Evolutionary conservation across 2,888 invertebrate genomes (phyloP).

Genomic region (Chromoteleia sp.): DNA sequence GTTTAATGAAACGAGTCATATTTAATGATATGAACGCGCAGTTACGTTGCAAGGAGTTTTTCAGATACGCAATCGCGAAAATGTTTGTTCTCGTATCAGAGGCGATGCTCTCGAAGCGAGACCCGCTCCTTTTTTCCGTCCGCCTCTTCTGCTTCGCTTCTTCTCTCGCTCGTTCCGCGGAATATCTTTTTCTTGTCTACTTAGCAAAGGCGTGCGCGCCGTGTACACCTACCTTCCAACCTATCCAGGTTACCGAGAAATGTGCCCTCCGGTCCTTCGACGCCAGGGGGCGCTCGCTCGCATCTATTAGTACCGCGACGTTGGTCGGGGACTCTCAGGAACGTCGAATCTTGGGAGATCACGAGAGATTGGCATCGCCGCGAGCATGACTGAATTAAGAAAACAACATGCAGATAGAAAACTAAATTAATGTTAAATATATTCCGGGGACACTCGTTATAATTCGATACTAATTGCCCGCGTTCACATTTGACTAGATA

Average conservation of each 20-base stretch:
- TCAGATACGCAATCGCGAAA: slow-evolving; percentile 70
- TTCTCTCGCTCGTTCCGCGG: slow-evolving; percentile 52
- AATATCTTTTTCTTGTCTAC: slow-evolving; percentile 68
- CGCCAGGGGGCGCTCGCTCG: slow-evolving; percentile 67
- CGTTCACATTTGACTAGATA: slow-evolving; percentile 32
- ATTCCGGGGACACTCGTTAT: slow-evolving; percentile 62
- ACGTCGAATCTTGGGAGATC: slow-evolving; percentile 69
- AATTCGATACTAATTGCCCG: slow-evolving; percentile 54
- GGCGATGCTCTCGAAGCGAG: slow-evolving; percentile 62
- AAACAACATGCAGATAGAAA: slow-evolving; percentile 68
- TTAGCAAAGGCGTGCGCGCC: slow-evolving; percentile 59
- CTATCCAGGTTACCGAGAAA: slow-evolving; percentile 69
- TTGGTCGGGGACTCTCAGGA: slow-evolving; percentile 57
- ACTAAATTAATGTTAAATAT: slow-evolving; percentile 63
- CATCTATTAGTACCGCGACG: slow-evolving; percentile 79
- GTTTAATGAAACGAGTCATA: slow-evolving; percentile 70
- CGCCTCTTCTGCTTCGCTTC: slow-evolving; percentile 25
- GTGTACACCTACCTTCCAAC: slow-evolving; percentile 60
- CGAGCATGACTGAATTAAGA: slow-evolving; percentile 66
- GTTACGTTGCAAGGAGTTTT: slow-evolving; percentile 64
- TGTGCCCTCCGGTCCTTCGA: slow-evolving; percentile 64
- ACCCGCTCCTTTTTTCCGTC: slow-evolving; percentile 31
- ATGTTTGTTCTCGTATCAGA: slow-evolving; percentile 69
- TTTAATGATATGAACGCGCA: slow-evolving; percentile 69
- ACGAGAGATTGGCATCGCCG: slow-evolving; percentile 68